These are phyloP conservation scores for Hippocampus zosterae DNA, from an alignment of 2,113 vertebrate species.

Conservation along the genomic window DNA sequence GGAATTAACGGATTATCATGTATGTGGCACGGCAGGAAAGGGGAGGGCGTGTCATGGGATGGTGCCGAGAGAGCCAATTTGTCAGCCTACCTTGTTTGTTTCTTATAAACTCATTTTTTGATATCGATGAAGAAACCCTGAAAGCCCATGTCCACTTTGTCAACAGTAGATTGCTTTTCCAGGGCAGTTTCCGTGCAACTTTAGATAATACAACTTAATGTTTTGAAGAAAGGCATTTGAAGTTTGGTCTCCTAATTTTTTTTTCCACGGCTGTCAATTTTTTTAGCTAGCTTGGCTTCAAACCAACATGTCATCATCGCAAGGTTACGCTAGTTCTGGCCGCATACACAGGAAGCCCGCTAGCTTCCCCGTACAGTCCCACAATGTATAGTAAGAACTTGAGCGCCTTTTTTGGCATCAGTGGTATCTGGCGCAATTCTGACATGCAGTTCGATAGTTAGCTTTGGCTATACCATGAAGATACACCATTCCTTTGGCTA, in stretches of 20 bases:
- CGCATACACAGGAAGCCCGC: too few species aligned
- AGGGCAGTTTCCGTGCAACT: neutral
- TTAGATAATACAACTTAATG: neutral
- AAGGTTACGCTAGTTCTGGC: too few species aligned
- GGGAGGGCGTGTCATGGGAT: neutral
- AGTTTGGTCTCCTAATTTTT: neutral
- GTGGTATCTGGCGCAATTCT: too few species aligned
- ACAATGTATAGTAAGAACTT: too few species aligned
- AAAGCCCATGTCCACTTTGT: neutral
- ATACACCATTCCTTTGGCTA: too few species aligned
- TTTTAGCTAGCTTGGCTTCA: too few species aligned
- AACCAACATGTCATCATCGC: too few species aligned
- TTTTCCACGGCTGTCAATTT: too few species aligned
- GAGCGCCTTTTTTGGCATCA: too few species aligned
- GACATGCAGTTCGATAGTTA: too few species aligned
- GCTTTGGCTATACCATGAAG: too few species aligned
- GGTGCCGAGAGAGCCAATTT: neutral
- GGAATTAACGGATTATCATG: conserved; percentile 6
- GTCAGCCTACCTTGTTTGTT: neutral
- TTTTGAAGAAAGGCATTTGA: neutral
- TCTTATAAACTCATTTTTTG: neutral
- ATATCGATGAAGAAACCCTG: neutral
- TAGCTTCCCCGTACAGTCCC: too few species aligned
- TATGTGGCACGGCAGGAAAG: neutral
- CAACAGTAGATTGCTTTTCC: neutral